A percentile compares a stretch with the other conserved stretches of the same genome.
These are phyloP conservation scores for Beris chalybata DNA, from an alignment of 2,888 invertebrate species.

Conservation along the genomic window DNA sequence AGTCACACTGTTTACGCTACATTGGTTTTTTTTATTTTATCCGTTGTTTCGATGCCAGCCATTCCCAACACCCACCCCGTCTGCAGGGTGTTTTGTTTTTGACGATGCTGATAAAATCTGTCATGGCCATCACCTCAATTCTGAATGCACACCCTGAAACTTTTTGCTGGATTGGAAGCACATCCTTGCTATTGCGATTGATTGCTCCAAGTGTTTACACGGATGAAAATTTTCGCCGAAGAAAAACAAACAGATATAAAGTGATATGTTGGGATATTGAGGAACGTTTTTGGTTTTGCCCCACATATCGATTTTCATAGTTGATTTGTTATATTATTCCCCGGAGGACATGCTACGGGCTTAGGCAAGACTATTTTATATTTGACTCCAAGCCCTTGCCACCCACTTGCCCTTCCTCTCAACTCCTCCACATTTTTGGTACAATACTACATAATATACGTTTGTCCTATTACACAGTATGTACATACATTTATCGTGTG, in stretches of 20 bases:
- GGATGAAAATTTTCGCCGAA: not conserved
- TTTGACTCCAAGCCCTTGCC: conserved; percentile 4
- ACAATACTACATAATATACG: not conserved
- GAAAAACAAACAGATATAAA: not conserved
- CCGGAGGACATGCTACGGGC: conserved; percentile 4
- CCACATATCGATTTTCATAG: conserved; percentile 16
- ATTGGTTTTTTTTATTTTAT: too few species aligned
- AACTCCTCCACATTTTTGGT: conserved; percentile 1
- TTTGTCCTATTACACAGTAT: not conserved
- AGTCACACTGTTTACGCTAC: too few species aligned
- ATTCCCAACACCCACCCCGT: too few species aligned
- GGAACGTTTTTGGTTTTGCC: not conserved
- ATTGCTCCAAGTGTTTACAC: not conserved
- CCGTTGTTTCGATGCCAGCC: too few species aligned
- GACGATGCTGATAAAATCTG: too few species aligned
- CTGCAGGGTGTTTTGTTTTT: too few species aligned
- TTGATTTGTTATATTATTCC: conserved; percentile 18
- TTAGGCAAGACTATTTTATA: not conserved
- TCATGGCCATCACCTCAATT: too few species aligned
- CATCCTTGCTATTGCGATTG: too few species aligned
- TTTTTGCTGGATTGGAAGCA: too few species aligned
- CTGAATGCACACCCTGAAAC: too few species aligned
- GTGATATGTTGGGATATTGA: conserved; percentile 7
- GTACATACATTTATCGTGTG: not conserved
- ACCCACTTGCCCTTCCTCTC: not conserved